Conservation (phyloP, 2,797 vertebrate genomes). For the Poeciliopsis paucimaculata region DNA sequence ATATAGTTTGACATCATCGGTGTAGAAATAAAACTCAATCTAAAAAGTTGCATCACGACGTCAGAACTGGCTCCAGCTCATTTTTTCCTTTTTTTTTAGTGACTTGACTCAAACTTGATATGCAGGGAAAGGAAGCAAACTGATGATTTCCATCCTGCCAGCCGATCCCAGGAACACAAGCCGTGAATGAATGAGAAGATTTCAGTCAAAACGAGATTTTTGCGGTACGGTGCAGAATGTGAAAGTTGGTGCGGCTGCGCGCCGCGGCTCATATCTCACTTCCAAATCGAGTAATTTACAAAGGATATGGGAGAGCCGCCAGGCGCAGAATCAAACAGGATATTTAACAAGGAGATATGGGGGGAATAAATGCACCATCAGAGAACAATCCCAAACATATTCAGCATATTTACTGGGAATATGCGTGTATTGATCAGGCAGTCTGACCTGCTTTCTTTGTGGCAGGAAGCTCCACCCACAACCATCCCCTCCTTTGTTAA, state of each 20-base stretch:
- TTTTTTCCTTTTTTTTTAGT: neutral
- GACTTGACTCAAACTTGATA: neutral
- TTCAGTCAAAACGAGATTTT: conserved; percentile 16
- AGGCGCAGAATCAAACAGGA: conserved; percentile 30
- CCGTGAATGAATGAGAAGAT: conserved; percentile 16
- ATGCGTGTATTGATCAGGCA: conserved; percentile 38
- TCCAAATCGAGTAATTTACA: conserved; percentile 19
- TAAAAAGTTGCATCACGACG: neutral
- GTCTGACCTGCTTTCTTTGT: conserved; percentile 28
- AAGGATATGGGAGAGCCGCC: conserved; percentile 12
- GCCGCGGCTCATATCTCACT: conserved; percentile 17
- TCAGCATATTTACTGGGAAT: conserved; percentile 51
- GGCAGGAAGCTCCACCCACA: too few species aligned
- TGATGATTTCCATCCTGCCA: conserved; percentile 1
- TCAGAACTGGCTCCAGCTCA: neutral
- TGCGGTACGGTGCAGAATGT: conserved; percentile 11
- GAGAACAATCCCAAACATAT: conserved; percentile 59
- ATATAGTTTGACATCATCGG: neutral
- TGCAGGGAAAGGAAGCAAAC: neutral
- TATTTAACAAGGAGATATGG: conserved; percentile 36
- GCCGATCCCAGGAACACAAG: neutral
- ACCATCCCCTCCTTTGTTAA: conserved; percentile 26
- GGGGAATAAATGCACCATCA: conserved; percentile 21
- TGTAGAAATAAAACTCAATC: neutral
- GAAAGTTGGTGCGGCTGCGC: conserved; percentile 6